These are phyloP conservation scores for Spodoptera exigua DNA, from an alignment of 2,888 invertebrate genomes.

Conservation along the genomic window DNA sequence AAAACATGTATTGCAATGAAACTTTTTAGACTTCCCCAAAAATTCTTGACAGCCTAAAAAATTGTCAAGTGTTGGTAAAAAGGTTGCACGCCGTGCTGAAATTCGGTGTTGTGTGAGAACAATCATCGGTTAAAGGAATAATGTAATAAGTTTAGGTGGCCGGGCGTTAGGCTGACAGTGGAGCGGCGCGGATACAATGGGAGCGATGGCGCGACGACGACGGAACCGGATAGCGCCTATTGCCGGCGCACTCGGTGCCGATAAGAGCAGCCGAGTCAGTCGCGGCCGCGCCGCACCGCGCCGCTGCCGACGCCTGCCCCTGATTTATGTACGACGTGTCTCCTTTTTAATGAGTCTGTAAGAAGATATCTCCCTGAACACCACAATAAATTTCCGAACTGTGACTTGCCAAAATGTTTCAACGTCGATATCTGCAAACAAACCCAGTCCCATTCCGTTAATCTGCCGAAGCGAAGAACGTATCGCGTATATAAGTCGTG, in stretches of 20 bases:
- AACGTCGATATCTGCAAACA: conserved; percentile 87
- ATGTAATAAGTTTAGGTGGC: conserved; percentile 80
- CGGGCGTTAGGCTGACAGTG: conserved; percentile 66
- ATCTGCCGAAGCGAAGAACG: conserved; percentile 83
- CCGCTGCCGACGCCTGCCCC: conserved; percentile 73
- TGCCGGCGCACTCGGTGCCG: conserved; percentile 82
- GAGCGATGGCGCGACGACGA: conserved; percentile 75
- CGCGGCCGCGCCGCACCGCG: conserved; percentile 63
- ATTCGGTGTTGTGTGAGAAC: conserved; percentile 60
- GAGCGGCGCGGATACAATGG: conserved; percentile 74
- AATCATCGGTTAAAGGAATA: conserved; percentile 76
- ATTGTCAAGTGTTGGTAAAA: conserved; percentile 2
- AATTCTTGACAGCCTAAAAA: background rate
- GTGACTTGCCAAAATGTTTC: conserved; percentile 85
- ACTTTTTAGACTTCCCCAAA: too few species aligned
- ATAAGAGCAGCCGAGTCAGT: conserved; percentile 78
- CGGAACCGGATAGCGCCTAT: conserved; percentile 89
- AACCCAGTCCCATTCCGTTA: conserved; percentile 85
- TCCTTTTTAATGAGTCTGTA: conserved; percentile 89
- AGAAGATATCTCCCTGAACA: conserved; percentile 87
- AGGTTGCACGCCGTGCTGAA: conserved; percentile 7
- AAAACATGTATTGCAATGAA: too few species aligned
- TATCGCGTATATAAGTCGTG: conserved; percentile 86
- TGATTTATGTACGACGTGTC: conserved; percentile 89
- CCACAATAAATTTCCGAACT: conserved; percentile 85